These are phyloP conservation scores for Origma solitaria DNA, from an alignment of 2,113 vertebrate species.

Conservation along the genomic window DNA sequence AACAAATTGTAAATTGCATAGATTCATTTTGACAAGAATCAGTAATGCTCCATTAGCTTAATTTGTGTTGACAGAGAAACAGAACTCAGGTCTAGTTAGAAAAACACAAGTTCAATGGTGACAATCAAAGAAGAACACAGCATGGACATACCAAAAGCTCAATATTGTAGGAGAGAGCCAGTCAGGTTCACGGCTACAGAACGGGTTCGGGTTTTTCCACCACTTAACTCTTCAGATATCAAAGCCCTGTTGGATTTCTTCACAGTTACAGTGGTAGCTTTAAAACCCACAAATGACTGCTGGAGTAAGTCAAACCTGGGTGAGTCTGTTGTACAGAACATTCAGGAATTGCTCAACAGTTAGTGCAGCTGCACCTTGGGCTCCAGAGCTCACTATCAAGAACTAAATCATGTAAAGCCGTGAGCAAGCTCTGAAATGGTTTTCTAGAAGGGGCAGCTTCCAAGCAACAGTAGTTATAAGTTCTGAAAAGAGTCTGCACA, in stretches of 20 bases:
- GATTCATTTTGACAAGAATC: not conserved
- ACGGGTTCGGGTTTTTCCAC: rapidly evolving
- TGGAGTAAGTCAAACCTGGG: not conserved
- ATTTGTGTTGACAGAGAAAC: not conserved
- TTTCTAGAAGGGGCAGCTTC: not conserved
- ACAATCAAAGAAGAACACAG: not conserved
- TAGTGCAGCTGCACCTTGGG: not conserved
- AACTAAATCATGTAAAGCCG: not conserved
- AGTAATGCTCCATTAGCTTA: not conserved
- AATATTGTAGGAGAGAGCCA: not conserved
- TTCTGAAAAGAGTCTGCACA: slow-evolving; percentile 12
- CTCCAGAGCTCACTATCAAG: not conserved
- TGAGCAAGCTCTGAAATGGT: not conserved
- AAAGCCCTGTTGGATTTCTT: not conserved
- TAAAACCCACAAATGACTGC: not conserved
- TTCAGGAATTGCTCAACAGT: not conserved
- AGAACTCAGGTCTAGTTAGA: not conserved
- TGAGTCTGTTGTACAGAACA: not conserved
- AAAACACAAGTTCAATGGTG: not conserved
- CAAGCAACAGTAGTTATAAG: not conserved
- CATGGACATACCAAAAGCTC: not conserved
- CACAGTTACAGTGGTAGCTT: not conserved
- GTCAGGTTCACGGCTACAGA: not conserved
- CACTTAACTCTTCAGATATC: not conserved
- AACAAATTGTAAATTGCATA: not conserved